Percentiles rank a stretch among this genome's conserved stretches.
Evolutionary conservation across 1,140 invertebrate species (phyloP).

Genomic region (Phenacoccus solenopsis): DNA sequence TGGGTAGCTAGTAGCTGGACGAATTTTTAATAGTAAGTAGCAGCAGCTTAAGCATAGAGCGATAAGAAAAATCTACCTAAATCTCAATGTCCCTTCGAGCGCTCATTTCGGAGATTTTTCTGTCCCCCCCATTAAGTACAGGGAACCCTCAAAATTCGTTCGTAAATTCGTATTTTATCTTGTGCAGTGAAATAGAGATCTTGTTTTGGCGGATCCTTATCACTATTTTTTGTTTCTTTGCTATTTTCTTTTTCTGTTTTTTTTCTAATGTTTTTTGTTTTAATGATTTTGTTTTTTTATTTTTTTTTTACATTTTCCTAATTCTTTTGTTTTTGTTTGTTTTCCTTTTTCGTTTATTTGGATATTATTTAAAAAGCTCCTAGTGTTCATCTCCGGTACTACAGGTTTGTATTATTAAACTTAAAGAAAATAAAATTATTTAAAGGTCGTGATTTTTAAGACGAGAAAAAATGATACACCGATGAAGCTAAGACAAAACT

Average conservation of each 20-base stretch:
- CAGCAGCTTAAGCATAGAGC: conserved; percentile 1
- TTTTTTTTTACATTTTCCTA: not conserved
- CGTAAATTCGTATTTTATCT: not conserved
- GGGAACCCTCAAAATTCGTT: not conserved
- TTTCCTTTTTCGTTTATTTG: too few species aligned
- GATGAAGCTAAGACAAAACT: too few species aligned
- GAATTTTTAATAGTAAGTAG: not conserved
- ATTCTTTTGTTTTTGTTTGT: not conserved
- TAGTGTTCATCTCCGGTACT: not conserved
- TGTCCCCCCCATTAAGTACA: not conserved
- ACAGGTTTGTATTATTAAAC: not conserved
- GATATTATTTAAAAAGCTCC: too few species aligned
- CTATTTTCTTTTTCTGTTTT: too few species aligned
- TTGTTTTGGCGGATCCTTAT: too few species aligned
- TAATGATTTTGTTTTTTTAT: not conserved
- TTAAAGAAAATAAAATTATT: too few species aligned
- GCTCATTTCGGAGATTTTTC: not conserved
- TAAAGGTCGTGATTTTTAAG: too few species aligned
- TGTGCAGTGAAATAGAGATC: not conserved
- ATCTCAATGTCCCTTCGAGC: not conserved
- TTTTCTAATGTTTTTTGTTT: not conserved
- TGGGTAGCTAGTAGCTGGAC: not conserved
- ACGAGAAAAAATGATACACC: too few species aligned
- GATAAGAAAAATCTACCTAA: not conserved
- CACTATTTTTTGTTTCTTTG: too few species aligned